Evolutionary conservation across 1,140 invertebrate genomes (phyloP).

Genomic region (Papilio polytes): DNA sequence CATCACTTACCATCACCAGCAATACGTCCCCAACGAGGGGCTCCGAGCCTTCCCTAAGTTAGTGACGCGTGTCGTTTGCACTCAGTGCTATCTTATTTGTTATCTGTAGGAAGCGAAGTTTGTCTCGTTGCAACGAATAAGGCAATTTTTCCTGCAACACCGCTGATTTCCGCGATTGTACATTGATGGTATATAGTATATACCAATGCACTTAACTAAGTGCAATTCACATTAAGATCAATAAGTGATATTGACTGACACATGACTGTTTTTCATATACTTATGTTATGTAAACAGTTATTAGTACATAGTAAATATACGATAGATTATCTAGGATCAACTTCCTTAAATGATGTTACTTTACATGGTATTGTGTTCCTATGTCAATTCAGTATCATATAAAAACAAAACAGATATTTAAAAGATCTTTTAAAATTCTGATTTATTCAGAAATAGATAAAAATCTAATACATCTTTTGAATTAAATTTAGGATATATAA

Average conservation of each 20-base stretch:
- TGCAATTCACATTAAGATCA: background rate
- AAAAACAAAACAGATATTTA: background rate
- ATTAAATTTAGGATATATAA: background rate
- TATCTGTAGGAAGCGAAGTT: too few relatives aligned
- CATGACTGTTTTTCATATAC: conserved; percentile 1
- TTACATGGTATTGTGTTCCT: background rate
- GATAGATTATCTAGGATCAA: background rate
- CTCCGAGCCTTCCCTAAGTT: too few relatives aligned
- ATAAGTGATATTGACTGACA: background rate
- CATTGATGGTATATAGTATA: background rate
- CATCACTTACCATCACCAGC: too few relatives aligned
- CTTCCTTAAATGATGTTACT: conserved; percentile 1
- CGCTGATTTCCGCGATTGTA: too few relatives aligned
- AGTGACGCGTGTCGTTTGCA: too few relatives aligned
- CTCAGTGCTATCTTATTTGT: too few relatives aligned
- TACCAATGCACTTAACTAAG: background rate
- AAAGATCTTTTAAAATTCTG: background rate
- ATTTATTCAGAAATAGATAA: background rate
- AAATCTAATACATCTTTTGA: background rate
- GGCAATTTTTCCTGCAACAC: too few relatives aligned
- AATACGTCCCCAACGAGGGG: too few relatives aligned
- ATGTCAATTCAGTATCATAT: background rate
- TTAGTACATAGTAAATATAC: conserved; percentile 9
- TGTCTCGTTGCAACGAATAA: too few relatives aligned
- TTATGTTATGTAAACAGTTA: conserved; percentile 3